Base-by-base conservation (phyloP, 1,140 invertebrate species). In the Oncopodura yosiiana region DNA sequence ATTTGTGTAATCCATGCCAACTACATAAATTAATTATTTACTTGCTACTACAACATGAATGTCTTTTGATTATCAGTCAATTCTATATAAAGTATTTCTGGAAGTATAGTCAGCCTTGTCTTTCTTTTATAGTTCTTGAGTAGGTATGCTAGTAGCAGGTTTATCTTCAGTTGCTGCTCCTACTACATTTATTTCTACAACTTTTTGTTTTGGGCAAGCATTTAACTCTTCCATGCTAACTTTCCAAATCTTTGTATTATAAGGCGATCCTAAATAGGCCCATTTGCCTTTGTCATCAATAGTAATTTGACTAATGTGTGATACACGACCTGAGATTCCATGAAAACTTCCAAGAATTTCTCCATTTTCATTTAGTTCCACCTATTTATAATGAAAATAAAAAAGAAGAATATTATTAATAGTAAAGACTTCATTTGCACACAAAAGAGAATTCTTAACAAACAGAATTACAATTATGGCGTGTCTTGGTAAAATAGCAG, bases 181-280 rank as follows among this genome's bases (percentile, higher is more conserved):
- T 9, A 39, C 6, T 9, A 39, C 5, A 39, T 39, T 39, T 16
- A 21, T 43, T n/a, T 37, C 23, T 34, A 38, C 42, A 5, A 24
- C 16, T n/a, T 49, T 46, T 36, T 32, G 27, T 24, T 55, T 18
- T 9, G 12, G 26, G 24, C 36, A n/a, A 9, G 46, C 37, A 21
- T 26, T 21, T 4, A 52, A 3, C 14, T 45, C 34, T 21, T 44
- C 44, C 4, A 58, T 30, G 11, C 78, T 74, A 21, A 81, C 72
- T 60, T 77, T 74, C 3, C 73, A 80, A 38, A 90, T 68, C 63
- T 76, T 84, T 21, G 79, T 68, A 64, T 80, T 78, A 56, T 75
- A 77, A 8, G 84, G 84, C n/a, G 79, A 81, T 14, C 87, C 82
- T 1, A 84, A 65, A 68, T 79, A 83, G 2, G 82, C 56, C 36